A percentile compares a stretch with the other conserved stretches of the same genome.
Evolutionary conservation across 2,888 invertebrate species (phyloP).

Genomic region (Cerastoderma edule): DNA sequence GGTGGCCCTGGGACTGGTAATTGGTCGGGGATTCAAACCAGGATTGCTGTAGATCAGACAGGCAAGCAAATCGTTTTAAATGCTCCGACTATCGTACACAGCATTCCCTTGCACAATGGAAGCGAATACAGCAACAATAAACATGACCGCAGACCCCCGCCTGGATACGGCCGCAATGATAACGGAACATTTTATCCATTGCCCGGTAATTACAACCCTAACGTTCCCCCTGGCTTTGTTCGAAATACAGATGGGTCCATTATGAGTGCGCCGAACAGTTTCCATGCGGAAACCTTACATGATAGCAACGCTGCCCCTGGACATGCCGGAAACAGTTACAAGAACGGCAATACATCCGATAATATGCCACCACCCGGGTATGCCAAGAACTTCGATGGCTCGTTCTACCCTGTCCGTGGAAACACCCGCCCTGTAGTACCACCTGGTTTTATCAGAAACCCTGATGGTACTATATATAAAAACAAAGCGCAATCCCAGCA

Average conservation of each 20-base stretch:
- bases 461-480: conserved; percentile 26
- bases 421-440: conserved; percentile 11
- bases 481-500: background rate
- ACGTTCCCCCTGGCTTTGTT: conserved; percentile 7
- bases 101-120: background rate
- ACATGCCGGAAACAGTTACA: conserved; percentile 21
- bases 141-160: conserved; percentile 4
- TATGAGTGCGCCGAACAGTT: background rate
- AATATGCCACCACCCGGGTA: conserved; percentile 26
- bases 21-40: background rate
- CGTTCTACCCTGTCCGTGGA: conserved; percentile 21
- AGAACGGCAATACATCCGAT: no score
- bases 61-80: background rate
- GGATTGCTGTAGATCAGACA: background rate
- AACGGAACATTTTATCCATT: conserved; percentile 19
- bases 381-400: conserved; percentile 21
- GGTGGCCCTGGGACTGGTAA: background rate
- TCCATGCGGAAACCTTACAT: no score
- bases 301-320: conserved; percentile 20
- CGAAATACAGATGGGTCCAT: conserved; percentile 27
- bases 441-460: conserved; percentile 17
- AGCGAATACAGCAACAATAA: no score
- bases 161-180: conserved; percentile 19
- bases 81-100: background rate
- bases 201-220: conserved; percentile 11